phyloP scores from a whole-genome alignment of 2,888 invertebrate genomes.

The Itoplectis maculator region DNA sequence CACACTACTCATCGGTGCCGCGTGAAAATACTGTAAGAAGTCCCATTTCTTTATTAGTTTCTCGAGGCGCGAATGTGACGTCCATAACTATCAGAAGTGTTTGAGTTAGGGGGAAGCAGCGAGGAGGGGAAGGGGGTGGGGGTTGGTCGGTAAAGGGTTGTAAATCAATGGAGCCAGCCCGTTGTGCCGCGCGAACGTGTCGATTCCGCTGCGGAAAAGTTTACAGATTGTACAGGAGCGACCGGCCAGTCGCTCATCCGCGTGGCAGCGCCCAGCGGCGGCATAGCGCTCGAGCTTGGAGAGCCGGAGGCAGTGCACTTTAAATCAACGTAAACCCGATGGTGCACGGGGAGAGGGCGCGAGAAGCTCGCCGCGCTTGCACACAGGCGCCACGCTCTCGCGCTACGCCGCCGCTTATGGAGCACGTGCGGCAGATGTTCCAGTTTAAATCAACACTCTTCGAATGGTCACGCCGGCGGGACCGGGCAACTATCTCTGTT shows the following conservation, averaged over 20 bases:
- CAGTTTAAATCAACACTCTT: slow-evolving; percentile 81
- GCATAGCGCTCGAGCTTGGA: slow-evolving; percentile 4
- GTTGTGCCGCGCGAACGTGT: slow-evolving; percentile 56
- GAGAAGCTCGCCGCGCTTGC: slow-evolving; percentile 49
- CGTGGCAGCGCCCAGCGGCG: slow-evolving; percentile 39
- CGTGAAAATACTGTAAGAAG: background rate
- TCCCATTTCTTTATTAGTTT: background rate
- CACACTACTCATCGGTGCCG: background rate
- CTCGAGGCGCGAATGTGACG: slow-evolving; percentile 9
- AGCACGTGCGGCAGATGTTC: slow-evolving; percentile 80
- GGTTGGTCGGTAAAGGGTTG: slow-evolving; percentile 37
- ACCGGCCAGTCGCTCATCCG: slow-evolving; percentile 56
- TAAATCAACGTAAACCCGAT: slow-evolving; percentile 75
- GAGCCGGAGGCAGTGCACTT: slow-evolving; percentile 65
- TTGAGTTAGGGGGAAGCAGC: slow-evolving; percentile 43
- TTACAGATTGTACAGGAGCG: slow-evolving; percentile 46
- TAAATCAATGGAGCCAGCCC: slow-evolving; percentile 64
- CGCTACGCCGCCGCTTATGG: no score
- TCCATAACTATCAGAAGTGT: slow-evolving; percentile 39
- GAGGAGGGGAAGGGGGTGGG: no score
- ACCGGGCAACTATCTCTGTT: slow-evolving; percentile 73
- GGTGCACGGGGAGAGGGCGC: slow-evolving; percentile 64
- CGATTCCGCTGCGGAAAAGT: slow-evolving; percentile 62
- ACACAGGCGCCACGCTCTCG: slow-evolving; percentile 15
- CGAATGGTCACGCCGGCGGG: slow-evolving; percentile 73